phyloP scores from a whole-genome alignment of 2,797 vertebrate genomes.

The Falco naumanni region DNA sequence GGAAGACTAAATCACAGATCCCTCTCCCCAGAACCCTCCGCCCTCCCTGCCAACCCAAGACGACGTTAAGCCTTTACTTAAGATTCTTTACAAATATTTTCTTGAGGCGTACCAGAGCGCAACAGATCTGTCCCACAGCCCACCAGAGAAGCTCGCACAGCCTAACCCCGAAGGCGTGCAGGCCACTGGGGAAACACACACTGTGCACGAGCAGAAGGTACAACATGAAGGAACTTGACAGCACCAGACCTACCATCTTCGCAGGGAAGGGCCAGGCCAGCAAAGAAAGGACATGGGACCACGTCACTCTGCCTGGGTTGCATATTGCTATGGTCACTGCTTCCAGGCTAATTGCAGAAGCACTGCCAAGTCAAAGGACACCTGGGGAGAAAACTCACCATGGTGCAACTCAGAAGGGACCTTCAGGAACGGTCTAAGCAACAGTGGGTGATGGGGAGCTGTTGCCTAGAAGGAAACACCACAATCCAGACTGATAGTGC shows the following conservation, averaged over 20 bases:
- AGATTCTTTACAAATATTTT: not conserved
- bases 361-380: not conserved
- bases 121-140: not conserved
- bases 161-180: not conserved
- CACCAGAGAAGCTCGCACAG: not conserved
- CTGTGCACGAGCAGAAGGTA: not conserved
- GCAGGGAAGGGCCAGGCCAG: not conserved
- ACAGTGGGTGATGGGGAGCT: not conserved
- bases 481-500: not conserved
- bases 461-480: not conserved
- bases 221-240: not conserved
- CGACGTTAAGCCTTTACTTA: not conserved
- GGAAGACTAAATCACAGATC: not conserved
- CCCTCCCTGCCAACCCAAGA: not conserved
- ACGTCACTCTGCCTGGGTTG: not conserved
- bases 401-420: not conserved
- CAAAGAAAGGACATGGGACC: not conserved
- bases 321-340: not conserved
- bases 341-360: not conserved
- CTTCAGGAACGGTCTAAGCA: not conserved
- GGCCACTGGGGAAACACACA: fast-evolving
- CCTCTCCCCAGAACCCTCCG: not conserved
- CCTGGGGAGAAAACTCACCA: not conserved
- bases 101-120: not conserved
- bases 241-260: not conserved